Percentiles rank a stretch among this genome's conserved stretches.
Conservation (phyloP, 37 sponge, comb jelly and placozoan species). For the Petrosia ficiformis region DNA sequence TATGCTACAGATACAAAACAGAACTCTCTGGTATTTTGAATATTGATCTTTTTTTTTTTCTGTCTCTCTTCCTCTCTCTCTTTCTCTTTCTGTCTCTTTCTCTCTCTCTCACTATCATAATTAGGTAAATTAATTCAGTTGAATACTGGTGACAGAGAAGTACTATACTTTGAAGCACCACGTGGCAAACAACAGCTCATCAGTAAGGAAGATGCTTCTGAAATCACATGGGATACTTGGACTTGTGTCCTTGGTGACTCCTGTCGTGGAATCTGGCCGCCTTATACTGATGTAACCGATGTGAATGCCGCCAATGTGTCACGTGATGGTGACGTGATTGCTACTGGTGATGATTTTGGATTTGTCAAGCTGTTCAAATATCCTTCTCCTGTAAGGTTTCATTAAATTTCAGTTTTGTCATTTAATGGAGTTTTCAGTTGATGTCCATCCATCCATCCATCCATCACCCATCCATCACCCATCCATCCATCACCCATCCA, state of each 20-base stretch:
- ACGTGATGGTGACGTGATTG: conserved; percentile 70
- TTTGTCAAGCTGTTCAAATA: conserved; percentile 90
- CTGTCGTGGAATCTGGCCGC: conserved; percentile 87
- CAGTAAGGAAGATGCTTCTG: conserved; percentile 40
- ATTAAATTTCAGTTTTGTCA: background rate
- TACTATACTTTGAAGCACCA: conserved; percentile 91
- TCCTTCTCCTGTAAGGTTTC: conserved; percentile 71
- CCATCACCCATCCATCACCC: no score
- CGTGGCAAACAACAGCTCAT: conserved; percentile 87
- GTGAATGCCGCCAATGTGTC: conserved; percentile 92
- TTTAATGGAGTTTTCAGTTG: background rate
- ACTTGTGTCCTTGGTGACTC: conserved; percentile 80
- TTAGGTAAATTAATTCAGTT: conserved; percentile 82
- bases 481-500: no score
- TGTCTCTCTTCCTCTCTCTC: background rate
- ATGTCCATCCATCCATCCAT: no score
- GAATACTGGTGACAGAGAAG: conserved; percentile 95
- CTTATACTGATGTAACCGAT: conserved; percentile 91
- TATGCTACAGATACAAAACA: background rate
- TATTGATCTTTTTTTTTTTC: background rate
- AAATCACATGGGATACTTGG: conserved; percentile 82
- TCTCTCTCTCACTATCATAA: background rate
- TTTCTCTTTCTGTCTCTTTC: background rate
- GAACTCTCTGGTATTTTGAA: background rate
- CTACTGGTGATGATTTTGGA: conserved; percentile 98